Evolutionary conservation across 2,888 invertebrate genomes (phyloP).

Genomic region (Thymelicus lineola): DNA sequence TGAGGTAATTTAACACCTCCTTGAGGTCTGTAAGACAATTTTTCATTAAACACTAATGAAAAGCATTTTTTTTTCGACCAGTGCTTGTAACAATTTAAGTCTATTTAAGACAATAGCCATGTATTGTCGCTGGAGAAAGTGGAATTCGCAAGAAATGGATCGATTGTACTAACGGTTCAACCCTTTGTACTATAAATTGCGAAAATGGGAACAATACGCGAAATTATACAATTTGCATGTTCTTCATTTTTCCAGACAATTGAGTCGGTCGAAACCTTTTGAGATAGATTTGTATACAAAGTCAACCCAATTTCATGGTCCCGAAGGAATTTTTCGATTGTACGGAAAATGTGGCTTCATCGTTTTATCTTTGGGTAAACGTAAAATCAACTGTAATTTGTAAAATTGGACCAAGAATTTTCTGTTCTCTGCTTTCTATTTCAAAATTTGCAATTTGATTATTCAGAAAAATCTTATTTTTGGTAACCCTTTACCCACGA

Average conservation of each 20-base stretch:
- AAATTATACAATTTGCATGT: conserved; percentile 49
- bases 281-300: conserved; percentile 24
- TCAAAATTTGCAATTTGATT: neutral
- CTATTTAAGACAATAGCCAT: conserved; percentile 19
- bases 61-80: neutral
- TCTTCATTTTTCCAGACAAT: conserved; percentile 36
- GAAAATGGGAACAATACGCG: conserved; percentile 40
- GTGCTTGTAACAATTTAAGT: conserved; percentile 7
- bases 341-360: neutral
- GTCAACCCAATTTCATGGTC: conserved; percentile 29
- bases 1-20: too few species aligned
- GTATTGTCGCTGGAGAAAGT: conserved; percentile 29
- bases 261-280: conserved; percentile 27
- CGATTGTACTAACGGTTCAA: conserved; percentile 38
- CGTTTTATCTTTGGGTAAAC: conserved; percentile 6
- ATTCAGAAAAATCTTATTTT: neutral
- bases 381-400: neutral
- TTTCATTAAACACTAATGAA: too few species aligned
- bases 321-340: conserved; percentile 19
- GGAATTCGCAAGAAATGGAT: conserved; percentile 33
- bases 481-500: conserved; percentile 43
- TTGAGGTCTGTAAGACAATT: too few species aligned
- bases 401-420: neutral
- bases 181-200: conserved; percentile 47
- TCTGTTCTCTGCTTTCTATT: neutral